A percentile compares a stretch with the other conserved stretches of the same genome.
Evolutionary conservation across 2,888 invertebrate genomes (phyloP).

Genomic region (Microplitis manilae): DNA sequence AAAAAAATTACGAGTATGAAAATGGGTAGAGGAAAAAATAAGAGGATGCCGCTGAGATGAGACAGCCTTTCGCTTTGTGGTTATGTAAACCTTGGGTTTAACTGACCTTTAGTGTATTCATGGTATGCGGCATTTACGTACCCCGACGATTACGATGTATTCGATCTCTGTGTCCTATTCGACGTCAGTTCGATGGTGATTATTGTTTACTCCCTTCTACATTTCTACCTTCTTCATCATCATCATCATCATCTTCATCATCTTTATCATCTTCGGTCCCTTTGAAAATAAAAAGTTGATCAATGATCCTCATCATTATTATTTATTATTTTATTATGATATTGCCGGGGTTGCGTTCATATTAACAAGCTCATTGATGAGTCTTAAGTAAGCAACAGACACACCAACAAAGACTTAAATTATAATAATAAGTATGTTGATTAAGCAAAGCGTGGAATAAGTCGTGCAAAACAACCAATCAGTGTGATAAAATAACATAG

Average conservation of each 20-base stretch:
- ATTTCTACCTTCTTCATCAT: not conserved
- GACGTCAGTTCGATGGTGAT: conserved; percentile 43
- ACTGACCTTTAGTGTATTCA: conserved; percentile 67
- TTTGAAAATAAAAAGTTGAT: not conserved
- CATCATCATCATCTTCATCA: not conserved
- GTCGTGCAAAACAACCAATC: not conserved
- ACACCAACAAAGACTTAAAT: not conserved
- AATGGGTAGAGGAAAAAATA: conserved; percentile 21
- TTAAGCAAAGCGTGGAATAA: not conserved
- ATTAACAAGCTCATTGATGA: not conserved
- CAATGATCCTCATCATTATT: not conserved
- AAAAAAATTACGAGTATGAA: conserved; percentile 9
- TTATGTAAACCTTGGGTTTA: conserved; percentile 67
- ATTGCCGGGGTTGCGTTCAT: no score
- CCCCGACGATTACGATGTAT: conserved; percentile 51
- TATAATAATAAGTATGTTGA: not conserved
- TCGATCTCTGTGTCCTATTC: conserved; percentile 46
- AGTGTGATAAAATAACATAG: conserved; percentile 11
- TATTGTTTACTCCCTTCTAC: conserved; percentile 28
- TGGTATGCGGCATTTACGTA: conserved; percentile 69
- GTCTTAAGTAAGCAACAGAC: not conserved
- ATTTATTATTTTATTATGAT: not conserved
- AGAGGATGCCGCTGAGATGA: conserved; percentile 54
- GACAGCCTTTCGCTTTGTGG: conserved; percentile 68
- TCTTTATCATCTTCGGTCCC: not conserved